Evolutionary conservation across 2,888 invertebrate species (phyloP).

Genomic region (Heteromurus nitidus): DNA sequence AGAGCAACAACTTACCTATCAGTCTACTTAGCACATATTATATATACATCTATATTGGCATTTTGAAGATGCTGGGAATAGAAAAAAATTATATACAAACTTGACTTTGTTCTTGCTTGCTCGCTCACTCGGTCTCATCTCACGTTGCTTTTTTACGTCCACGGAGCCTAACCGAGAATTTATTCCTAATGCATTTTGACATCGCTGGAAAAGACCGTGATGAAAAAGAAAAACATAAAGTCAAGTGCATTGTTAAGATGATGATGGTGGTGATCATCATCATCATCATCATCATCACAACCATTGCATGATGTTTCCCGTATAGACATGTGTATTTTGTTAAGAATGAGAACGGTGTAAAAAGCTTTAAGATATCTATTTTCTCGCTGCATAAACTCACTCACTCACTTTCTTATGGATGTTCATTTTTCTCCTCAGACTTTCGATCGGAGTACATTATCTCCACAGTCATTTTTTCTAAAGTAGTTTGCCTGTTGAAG

Average conservation of each 20-base stretch:
- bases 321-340: conserved; percentile 35
- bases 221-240: conserved; percentile 67
- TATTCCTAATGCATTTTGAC: conserved; percentile 67
- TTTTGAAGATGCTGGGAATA: conserved; percentile 30
- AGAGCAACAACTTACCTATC: conserved; percentile 21
- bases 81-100: conserved; percentile 16
- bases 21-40: conserved; percentile 59
- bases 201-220: conserved; percentile 59
- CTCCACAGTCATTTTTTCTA: conserved; percentile 37
- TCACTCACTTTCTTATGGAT: conserved; percentile 54
- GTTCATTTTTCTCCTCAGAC: conserved; percentile 46
- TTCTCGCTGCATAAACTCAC: conserved; percentile 57
- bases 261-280: conserved; percentile 53
- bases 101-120: conserved; percentile 57
- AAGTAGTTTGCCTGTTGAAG: conserved; percentile 25
- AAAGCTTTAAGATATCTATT: conserved; percentile 60
- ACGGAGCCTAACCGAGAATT: conserved; percentile 59
- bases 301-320: conserved; percentile 30
- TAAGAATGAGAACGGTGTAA: conserved; percentile 47
- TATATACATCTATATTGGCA: conserved; percentile 58
- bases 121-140: conserved; percentile 31
- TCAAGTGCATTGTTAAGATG: conserved; percentile 68
- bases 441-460: conserved; percentile 26
- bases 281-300: too few species aligned
- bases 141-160: conserved; percentile 41